A percentile compares a stretch with the other conserved stretches of the same genome.
Conservation (phyloP, 2,888 invertebrate species). For the Drosophila tanythrix region DNA sequence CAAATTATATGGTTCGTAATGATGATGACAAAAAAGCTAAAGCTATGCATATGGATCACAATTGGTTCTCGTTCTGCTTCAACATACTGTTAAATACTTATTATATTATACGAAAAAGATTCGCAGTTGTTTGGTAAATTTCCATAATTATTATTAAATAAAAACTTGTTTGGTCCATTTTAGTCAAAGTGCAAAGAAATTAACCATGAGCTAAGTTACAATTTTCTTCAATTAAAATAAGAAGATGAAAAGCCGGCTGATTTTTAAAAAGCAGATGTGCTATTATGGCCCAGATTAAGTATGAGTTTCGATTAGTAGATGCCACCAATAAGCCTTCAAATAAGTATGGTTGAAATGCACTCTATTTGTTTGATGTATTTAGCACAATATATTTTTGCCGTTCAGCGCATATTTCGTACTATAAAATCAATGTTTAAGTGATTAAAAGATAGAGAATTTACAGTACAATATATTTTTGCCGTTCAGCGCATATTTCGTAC, state of each 20-base stretch:
- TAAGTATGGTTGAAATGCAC: slow-evolving; percentile 17
- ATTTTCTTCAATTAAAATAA: too few relatives aligned
- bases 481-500: too few relatives aligned
- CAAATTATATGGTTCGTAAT: background rate
- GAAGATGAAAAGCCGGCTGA: too few relatives aligned
- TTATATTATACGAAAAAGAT: background rate
- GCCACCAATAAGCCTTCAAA: slow-evolving; percentile 6
- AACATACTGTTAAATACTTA: background rate
- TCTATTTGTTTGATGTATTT: slow-evolving; percentile 21
- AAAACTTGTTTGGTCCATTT: background rate
- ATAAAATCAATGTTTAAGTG: slow-evolving; percentile 16
- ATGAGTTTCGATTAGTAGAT: background rate
- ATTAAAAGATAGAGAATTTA: too few relatives aligned
- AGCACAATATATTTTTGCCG: slow-evolving; percentile 6
- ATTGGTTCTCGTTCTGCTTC: background rate
- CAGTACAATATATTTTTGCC: background rate
- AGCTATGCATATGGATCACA: background rate
- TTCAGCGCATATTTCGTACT: slow-evolving; percentile 10
- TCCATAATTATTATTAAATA: background rate
- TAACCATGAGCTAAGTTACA: background rate
- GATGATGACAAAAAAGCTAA: background rate
- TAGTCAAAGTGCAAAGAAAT: background rate
- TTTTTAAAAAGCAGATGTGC: too few relatives aligned
- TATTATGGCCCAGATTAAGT: too few relatives aligned
- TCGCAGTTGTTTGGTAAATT: slow-evolving; percentile 8